Percentiles rank a stretch among this genome's conserved stretches.
phyloP scores from a whole-genome alignment of 2,797 vertebrate species.

The Chanos chanos region DNA sequence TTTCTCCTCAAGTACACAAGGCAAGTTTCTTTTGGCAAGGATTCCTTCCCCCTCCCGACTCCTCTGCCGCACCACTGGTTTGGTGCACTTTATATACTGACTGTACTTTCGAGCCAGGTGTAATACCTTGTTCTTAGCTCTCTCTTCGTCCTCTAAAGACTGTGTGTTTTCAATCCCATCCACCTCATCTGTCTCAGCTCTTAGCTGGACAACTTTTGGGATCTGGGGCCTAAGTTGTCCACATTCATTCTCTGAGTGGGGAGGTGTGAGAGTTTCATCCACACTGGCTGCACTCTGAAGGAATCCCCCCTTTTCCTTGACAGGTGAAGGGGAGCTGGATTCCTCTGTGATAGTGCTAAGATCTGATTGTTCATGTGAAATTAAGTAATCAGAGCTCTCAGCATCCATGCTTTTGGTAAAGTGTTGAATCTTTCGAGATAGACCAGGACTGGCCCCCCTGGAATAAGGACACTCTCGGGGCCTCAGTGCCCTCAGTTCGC shows the following conservation, averaged over 20 bases:
- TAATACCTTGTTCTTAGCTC: constrained; percentile 78
- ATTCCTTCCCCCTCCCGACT: constrained; percentile 25
- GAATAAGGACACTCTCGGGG: constrained; percentile 1
- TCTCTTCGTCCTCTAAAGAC: constrained; percentile 53
- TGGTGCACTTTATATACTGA: constrained; percentile 77
- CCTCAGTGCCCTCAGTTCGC: constrained; percentile 16
- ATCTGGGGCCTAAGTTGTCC: constrained; percentile 19
- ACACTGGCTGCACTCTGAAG: constrained; percentile 35
- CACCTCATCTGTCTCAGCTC: constrained; percentile 29
- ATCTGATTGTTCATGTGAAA: constrained; percentile 66
- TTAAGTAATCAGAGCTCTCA: constrained; percentile 52
- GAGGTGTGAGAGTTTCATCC: constrained; percentile 31
- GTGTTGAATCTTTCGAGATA: constrained; percentile 20
- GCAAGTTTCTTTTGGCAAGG: constrained; percentile 39
- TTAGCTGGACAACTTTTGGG: constrained; percentile 46
- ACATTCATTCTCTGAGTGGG: constrained; percentile 25
- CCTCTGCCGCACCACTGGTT: constrained; percentile 30
- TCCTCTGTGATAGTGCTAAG: constrained; percentile 62
- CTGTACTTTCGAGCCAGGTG: constrained; percentile 87
- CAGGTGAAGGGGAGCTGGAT: constrained; percentile 37
- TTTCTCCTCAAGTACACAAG: constrained; percentile 65
- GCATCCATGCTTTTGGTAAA: constrained; percentile 14
- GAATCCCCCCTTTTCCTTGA: constrained; percentile 23
- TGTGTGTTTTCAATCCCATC: background rate
- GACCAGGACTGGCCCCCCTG: background rate